These are phyloP conservation scores for Eudasyphora cyanicolor DNA, from an alignment of 2,888 invertebrate species.

Conservation along the genomic window DNA sequence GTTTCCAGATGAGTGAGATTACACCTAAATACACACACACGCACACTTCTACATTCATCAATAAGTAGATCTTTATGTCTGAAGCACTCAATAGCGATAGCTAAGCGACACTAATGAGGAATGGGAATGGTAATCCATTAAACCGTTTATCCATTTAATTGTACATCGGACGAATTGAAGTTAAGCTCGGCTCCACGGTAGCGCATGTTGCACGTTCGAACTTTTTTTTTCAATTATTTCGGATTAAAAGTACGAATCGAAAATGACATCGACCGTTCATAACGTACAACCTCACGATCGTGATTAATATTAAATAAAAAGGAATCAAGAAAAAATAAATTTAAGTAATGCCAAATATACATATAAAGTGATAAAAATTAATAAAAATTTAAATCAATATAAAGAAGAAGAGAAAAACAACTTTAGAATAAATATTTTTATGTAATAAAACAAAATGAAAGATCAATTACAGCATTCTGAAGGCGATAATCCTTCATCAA, in stretches of 20 bases:
- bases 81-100: background rate
- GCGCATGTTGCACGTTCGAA: conserved; percentile 35
- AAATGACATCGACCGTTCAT: conserved; percentile 5
- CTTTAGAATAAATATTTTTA: background rate
- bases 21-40: background rate
- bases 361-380: conserved; percentile 32
- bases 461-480: conserved; percentile 32
- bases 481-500: background rate
- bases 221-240: conserved; percentile 16
- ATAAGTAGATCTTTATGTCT: too few species aligned
- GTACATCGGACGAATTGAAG: conserved; percentile 47
- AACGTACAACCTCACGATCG: too few species aligned
- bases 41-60: too few species aligned
- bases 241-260: conserved; percentile 2
- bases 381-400: background rate
- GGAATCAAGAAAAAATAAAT: background rate
- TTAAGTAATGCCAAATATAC: background rate
- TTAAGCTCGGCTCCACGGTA: conserved; percentile 41
- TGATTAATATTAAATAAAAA: too few species aligned
- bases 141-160: conserved; percentile 46
- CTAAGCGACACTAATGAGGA: conserved; percentile 24
- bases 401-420: background rate
- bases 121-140: conserved; percentile 35
- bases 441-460: conserved; percentile 29
- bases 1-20: too few species aligned